Conservation (phyloP, 2,888 invertebrate genomes). For the Ptychoptera contaminata region DNA sequence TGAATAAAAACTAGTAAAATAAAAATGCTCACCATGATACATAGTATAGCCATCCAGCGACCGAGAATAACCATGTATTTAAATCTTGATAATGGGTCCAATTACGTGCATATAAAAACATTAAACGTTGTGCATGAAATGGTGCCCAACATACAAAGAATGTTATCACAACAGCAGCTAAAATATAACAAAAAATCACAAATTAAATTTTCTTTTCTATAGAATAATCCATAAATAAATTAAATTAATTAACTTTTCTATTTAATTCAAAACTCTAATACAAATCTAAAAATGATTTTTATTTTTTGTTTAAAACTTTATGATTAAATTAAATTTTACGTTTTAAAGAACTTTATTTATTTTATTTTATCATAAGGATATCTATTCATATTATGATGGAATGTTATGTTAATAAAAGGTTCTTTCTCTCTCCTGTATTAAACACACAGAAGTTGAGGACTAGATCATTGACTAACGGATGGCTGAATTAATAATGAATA, state of each 20-base stretch:
- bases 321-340: too few species aligned
- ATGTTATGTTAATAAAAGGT: too few species aligned
- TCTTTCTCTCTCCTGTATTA: too few species aligned
- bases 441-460: too few species aligned
- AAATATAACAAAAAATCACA: slow-evolving; percentile 16
- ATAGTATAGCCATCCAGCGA: slow-evolving; percentile 70
- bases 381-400: too few species aligned
- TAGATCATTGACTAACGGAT: too few species aligned
- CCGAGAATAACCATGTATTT: slow-evolving; percentile 64
- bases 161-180: slow-evolving; percentile 84
- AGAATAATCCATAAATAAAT: slow-evolving; percentile 5
- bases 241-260: slow-evolving; percentile 1
- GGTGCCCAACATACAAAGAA: slow-evolving; percentile 96
- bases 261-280: too few species aligned
- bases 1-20: slow-evolving; percentile 12
- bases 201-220: neutral
- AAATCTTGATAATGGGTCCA: slow-evolving; percentile 44
- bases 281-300: too few species aligned
- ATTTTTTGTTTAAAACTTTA: too few species aligned
- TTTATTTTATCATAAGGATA: too few species aligned
- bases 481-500: too few species aligned
- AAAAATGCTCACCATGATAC: slow-evolving; percentile 43
- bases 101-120: slow-evolving; percentile 57
- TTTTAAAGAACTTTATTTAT: too few species aligned
- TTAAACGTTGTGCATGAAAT: slow-evolving; percentile 80